These are phyloP conservation scores for Bubo blakistoni DNA, from an alignment of 2,113 vertebrate genomes.

Conservation along the genomic window DNA sequence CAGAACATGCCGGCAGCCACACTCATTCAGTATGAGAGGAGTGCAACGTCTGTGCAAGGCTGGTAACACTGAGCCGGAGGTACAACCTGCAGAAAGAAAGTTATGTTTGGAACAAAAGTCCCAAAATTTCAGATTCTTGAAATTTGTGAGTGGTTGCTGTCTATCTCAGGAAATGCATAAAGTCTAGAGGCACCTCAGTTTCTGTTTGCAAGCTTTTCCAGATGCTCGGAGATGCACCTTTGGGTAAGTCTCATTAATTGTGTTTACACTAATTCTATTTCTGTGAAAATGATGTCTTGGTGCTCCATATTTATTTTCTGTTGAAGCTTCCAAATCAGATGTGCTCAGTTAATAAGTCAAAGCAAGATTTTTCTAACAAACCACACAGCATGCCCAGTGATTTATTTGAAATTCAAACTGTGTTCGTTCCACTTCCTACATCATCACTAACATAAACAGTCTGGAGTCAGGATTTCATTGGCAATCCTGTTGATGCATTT, in stretches of 20 bases:
- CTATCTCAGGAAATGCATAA: neutral
- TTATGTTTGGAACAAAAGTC: neutral
- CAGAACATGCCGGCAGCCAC: neutral
- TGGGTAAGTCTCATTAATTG: neutral
- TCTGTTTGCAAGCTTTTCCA: neutral
- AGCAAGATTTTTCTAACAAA: neutral
- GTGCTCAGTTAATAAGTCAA: neutral
- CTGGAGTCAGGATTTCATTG: neutral
- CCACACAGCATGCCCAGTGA: neutral
- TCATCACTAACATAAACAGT: neutral
- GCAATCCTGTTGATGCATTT: neutral
- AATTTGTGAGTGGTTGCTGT: neutral
- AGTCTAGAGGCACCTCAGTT: neutral
- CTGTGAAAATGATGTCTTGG: neutral
- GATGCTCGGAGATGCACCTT: neutral
- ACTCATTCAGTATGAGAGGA: neutral
- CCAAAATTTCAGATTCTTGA: neutral
- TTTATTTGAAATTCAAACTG: slow-evolving; percentile 24
- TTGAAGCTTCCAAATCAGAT: neutral
- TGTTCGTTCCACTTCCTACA: neutral
- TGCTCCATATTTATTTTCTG: neutral
- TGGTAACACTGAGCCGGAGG: neutral
- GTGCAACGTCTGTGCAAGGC: neutral
- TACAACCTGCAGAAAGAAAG: neutral
- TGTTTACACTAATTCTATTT: neutral